Base-by-base conservation (phyloP, 2,888 invertebrate species). In the Chloroclystis v-ata region DNA sequence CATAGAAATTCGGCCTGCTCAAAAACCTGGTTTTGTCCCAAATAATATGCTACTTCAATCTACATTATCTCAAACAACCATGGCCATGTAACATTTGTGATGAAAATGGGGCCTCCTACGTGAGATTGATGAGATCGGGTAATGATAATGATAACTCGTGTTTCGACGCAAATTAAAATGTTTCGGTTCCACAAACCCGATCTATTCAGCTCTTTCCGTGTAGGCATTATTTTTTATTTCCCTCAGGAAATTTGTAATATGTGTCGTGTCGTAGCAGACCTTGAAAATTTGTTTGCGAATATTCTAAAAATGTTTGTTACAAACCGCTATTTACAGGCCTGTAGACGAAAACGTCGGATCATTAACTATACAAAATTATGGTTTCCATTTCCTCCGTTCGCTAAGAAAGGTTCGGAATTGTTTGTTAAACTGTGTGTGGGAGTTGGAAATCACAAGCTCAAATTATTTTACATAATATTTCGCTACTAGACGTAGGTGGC, bases 211-310 rank as follows among this genome's bases (percentile, higher is more conserved):
- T 56, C 45, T 49, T 56, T 49, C 53, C 47, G 41, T 43, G 50
- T 25, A 32, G 41, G 49, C 50, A 57, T 59, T 55, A 54, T 54
- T 49, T 53, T 52, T 57, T 54, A 59, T 59, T 59, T 59, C 59
- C 59, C 54, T 33, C 44, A 51, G 59, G 59, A 59, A 59, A 59
- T 57, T 49, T 28, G 37, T 51, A 56, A 56, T 51, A 57, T 57
- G 50, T 52, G 52, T 51, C 51, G 43, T 54, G 57, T 50, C 48
- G 42, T 46, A 47, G 47, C 46, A 44, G 46, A 24, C 49, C 50
- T 56, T 54, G 45, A 48, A 42, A 48, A 47, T 44, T 38, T 53
- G 40, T 57, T 54, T 48, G 46, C 37, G 49, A 38, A 43, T 47
- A 39, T 30, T 44, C 35, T n/a, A 32, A 45, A 48, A 42, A 37